Base-by-base conservation (phyloP, 2,888 invertebrate genomes). In the Drosophila monieri region DNA sequence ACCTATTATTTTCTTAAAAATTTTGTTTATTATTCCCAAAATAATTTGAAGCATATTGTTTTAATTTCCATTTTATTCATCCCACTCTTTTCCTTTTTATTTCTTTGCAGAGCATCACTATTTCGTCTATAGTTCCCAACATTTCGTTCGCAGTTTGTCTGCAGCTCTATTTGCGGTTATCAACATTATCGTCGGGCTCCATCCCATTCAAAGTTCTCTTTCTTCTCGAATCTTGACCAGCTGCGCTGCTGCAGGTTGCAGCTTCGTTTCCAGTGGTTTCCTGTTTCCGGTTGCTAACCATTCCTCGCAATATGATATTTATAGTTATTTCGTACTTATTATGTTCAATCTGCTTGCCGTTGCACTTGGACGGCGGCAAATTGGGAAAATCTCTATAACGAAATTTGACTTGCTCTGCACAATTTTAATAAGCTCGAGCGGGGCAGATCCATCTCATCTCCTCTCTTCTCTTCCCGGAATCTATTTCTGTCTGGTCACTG, bases 281-380 rank as follows among this genome's bases (percentile, higher is more conserved):
- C 37, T n/a, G 48, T 51, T 53, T 66, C 53, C 77, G 76, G 73
- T 61, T 86, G 81, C 76, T 68, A 73, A 85, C 25, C 55, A 47
- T 72, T 55, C 85, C 78, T 71, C 58, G 87, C 76, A 86, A 84
- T 78, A 86, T 80, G 85, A 88, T 88, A 84, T 84, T 84, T 84
- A 86, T 85, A 85, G 88, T 74, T 78, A 78, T 86, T 87, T 87
- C 85, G 66, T 80, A 71, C 78, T 74, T 81, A 87, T 77, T 80
- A 73, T 87, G 78, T 86, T 73, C 86, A 80, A 86, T 87, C 78
- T 77, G 80, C 60, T 65, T 57, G 54, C 53, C 57, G 58, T 54
- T 54, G 57, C 72, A 70, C 64, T 74, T 69, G 72, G 58, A 66
- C 61, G 59, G 27, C 64, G 75, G 30, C 30, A 32, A 64, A 70